phyloP scores from a whole-genome alignment of 2,888 invertebrate genomes.

The Lamellibrachia columna region DNA sequence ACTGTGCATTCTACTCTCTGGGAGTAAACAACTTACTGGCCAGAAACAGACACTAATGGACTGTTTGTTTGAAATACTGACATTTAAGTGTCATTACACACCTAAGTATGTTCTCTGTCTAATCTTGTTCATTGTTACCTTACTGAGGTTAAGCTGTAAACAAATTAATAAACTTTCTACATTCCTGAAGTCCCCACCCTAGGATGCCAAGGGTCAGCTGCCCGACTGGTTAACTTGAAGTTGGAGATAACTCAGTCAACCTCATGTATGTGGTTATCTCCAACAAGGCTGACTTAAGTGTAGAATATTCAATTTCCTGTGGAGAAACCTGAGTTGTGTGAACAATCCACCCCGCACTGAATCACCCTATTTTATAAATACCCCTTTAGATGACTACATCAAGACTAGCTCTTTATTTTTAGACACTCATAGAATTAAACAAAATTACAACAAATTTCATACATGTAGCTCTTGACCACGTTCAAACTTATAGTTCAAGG shows the following conservation, averaged over 20 bases:
- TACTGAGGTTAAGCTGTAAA: not conserved
- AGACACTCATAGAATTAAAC: not conserved
- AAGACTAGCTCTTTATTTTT: not conserved
- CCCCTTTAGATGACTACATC: not conserved
- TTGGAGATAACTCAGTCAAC: not conserved
- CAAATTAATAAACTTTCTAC: not conserved
- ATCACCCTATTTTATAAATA: not conserved
- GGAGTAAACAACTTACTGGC: conserved; percentile 3
- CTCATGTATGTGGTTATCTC: not conserved
- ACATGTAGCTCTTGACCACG: not conserved
- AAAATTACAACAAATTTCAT: not conserved
- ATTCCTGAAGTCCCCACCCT: not conserved
- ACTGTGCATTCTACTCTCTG: not conserved
- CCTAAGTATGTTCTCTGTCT: not conserved
- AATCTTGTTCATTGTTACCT: not conserved
- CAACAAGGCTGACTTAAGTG: not conserved
- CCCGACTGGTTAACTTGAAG: not conserved
- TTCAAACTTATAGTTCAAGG: too few species aligned
- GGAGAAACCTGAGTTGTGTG: not conserved
- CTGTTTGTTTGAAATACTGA: not conserved
- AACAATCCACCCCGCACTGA: not conserved
- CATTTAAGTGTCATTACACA: not conserved
- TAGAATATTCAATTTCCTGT: conserved; percentile 3
- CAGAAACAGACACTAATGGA: not conserved
- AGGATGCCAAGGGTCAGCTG: not conserved